These are phyloP conservation scores for Phyllotreta striolata DNA, from an alignment of 2,888 invertebrate genomes.

Conservation along the genomic window DNA sequence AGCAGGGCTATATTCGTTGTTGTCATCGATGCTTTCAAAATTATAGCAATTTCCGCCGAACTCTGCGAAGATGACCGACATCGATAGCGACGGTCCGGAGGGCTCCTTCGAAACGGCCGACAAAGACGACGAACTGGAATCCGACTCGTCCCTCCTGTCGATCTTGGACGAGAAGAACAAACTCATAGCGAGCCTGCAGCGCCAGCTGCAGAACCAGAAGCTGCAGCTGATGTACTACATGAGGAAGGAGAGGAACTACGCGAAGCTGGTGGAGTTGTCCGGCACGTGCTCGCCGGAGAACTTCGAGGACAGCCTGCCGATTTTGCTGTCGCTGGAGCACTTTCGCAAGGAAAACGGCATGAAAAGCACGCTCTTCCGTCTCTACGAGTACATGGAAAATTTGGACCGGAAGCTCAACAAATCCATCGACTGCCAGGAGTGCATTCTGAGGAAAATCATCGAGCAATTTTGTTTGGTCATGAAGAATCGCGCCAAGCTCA, in stretches of 20 bases:
- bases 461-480: constrained; percentile 44
- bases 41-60: constrained; percentile 8
- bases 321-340: constrained; percentile 51
- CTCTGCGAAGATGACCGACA: constrained; percentile 1
- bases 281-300: constrained; percentile 49
- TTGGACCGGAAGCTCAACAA: constrained; percentile 44
- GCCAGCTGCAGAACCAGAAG: constrained; percentile 54
- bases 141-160: constrained; percentile 37
- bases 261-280: constrained; percentile 48
- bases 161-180: constrained; percentile 54
- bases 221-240: constrained; percentile 53
- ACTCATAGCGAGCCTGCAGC: constrained; percentile 48
- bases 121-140: neutral
- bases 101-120: constrained; percentile 2
- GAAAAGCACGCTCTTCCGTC: constrained; percentile 48
- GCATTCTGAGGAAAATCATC: constrained; percentile 48
- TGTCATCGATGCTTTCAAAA: constrained; percentile 12
- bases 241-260: constrained; percentile 45
- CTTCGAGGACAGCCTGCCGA: constrained; percentile 50
- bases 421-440: constrained; percentile 48
- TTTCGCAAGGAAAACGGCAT: constrained; percentile 51
- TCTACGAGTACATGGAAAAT: constrained; percentile 52
- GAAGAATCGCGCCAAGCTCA: constrained; percentile 24
- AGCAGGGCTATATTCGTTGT: neutral
- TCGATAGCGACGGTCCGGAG: constrained; percentile 1